phyloP scores from a whole-genome alignment of 2,797 vertebrate species.

The Phrynocephalus guinanensis region DNA sequence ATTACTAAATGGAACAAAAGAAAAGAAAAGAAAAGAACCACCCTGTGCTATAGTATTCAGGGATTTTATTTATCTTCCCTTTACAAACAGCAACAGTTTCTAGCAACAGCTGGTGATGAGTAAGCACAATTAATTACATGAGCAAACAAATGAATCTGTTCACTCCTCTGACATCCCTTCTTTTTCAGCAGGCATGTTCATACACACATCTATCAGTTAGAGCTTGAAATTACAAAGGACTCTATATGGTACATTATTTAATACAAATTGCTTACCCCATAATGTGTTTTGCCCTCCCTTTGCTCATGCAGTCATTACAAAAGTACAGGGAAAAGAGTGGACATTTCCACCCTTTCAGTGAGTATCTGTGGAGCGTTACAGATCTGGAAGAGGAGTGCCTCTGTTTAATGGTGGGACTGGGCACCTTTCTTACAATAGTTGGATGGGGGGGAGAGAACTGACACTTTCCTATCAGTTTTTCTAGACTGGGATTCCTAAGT shows the following conservation, averaged over 20 bases:
- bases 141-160: constrained; percentile 11
- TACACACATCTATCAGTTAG: background rate
- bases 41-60: background rate
- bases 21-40: no score
- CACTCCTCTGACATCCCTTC: background rate
- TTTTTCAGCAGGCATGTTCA: background rate
- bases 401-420: no score
- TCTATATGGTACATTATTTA: background rate
- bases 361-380: background rate
- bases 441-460: no score
- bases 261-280: background rate
- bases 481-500: background rate
- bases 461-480: background rate
- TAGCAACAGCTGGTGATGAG: constrained; percentile 16
- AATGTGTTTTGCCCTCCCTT: background rate
- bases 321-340: no score
- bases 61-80: background rate
- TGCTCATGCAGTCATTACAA: background rate
- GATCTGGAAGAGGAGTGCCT: background rate
- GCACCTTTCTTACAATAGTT: no score
- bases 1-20: background rate
- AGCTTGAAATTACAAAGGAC: background rate
- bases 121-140: constrained; percentile 16
- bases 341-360: background rate
- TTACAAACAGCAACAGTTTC: constrained; percentile 7